Conservation (phyloP, 2,888 invertebrate genomes). For the Nasonia oneida region DNA sequence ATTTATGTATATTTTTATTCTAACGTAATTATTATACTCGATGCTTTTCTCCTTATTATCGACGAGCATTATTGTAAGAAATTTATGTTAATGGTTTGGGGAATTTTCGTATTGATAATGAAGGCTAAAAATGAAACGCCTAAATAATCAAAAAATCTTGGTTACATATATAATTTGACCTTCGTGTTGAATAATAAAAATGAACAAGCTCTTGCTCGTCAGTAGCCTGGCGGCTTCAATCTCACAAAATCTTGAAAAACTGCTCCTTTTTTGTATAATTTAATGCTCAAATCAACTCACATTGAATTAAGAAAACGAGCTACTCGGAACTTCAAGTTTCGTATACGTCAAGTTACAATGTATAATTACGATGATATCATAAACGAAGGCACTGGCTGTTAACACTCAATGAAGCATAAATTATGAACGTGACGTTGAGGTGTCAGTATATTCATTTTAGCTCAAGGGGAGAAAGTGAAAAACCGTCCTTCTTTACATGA, state of each 20-base stretch:
- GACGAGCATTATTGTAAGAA: neutral
- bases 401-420: neutral
- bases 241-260: neutral
- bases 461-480: constrained; percentile 13
- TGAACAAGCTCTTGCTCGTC: neutral
- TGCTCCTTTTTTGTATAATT: neutral
- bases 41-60: neutral
- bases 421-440: neutral
- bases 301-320: neutral
- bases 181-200: neutral
- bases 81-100: neutral
- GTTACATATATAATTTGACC: neutral
- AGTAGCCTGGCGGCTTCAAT: neutral
- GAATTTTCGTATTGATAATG: neutral
- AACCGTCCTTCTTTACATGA: neutral
- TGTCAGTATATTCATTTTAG: neutral
- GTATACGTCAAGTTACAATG: neutral
- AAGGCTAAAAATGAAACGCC: neutral
- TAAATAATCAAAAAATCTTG: neutral
- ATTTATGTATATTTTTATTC: neutral
- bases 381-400: neutral
- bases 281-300: neutral
- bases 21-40: neutral
- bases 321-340: neutral
- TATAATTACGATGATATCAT: neutral